Evolutionary conservation across 2,888 invertebrate genomes (phyloP), one percentile per base, ranked within the genome.

Genomic region (Nemotelus pantherinus): DNA sequence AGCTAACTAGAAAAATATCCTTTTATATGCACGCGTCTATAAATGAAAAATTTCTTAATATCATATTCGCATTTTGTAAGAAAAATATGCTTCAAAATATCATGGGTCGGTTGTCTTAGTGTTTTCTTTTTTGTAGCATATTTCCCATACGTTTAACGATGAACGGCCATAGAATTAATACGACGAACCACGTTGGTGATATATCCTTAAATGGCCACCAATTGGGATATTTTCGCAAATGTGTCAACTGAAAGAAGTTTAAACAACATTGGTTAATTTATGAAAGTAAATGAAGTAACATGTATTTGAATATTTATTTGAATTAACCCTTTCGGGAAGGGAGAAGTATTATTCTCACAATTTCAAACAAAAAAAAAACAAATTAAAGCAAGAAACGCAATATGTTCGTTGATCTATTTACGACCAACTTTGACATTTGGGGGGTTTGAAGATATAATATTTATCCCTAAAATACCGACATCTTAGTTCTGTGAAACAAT

Each of bases 171-270:
- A 87, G 77, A 44, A 87, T 80, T 58, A 87, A 82, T 10, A 86
- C 78, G 7, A 84, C 79, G 78, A 87, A 86, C 87, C 86, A 86
- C 2, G 83, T 79, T 3, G 87, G 86, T 7, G 89, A 88, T 55
- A 92, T 88, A 84, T 90, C 90, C 82, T 89, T 88, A 85, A 92
- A 90, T 76, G 91, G 92, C 91, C 92, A 91, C 83, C 91, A 90
- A 83, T 81, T 81, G 0, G 87, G 86, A 78, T 84, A 82, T 87
- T 88, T 70, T 68, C 85, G 79, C 83, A 80, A 0, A 2, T 79
- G 79, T 75, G 72, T 78, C 67, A 81, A 48, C 72, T 76, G 70
- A 1, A 10, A 80, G 55, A 43, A 65, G 25, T 25, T 25, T 25
- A 77, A 47, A 2, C 39, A 64, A 77, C 64, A 75, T 44, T 39